Evolutionary conservation across 2,797 vertebrate genomes (phyloP).

Genomic region (Hydrolagus colliei): DNA sequence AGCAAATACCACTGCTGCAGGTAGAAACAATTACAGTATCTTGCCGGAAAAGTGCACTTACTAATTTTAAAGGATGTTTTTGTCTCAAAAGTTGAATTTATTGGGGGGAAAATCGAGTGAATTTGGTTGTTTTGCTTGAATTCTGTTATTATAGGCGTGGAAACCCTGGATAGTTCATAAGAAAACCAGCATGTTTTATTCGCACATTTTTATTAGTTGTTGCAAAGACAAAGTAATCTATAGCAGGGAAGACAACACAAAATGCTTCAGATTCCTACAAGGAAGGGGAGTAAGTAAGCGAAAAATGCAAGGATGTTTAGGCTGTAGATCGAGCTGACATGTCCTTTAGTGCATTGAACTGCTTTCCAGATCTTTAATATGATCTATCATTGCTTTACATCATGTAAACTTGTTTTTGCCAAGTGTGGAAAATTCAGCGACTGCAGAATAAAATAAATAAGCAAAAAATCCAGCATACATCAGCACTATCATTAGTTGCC

Average conservation of each 20-base stretch:
- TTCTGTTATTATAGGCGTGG: neutral
- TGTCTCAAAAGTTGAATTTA: neutral
- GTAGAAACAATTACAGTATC: neutral
- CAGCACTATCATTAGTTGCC: neutral
- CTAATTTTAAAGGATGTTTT: no score
- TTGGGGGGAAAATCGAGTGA: neutral
- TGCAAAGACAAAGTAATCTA: conserved; percentile 64
- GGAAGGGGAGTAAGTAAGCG: conserved; percentile 34
- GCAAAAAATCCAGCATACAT: conserved; percentile 15
- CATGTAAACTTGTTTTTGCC: conserved; percentile 28
- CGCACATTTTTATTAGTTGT: conserved; percentile 66
- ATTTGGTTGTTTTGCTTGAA: neutral
- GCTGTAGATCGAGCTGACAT: conserved; percentile 52
- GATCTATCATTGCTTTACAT: conserved; percentile 27
- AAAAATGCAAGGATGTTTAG: conserved; percentile 47
- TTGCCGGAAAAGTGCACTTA: neutral
- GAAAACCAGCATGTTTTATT: conserved; percentile 47
- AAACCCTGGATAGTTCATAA: conserved; percentile 36
- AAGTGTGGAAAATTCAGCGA: conserved; percentile 24
- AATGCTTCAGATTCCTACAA: conserved; percentile 55
- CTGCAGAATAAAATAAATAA: conserved; percentile 25
- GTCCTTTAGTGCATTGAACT: conserved; percentile 52
- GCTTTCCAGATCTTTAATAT: conserved; percentile 45
- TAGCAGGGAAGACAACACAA: conserved; percentile 58
- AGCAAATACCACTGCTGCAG: neutral